Conservation (phyloP, 2,113 vertebrate species). For the Camarhynchus parvulus region DNA sequence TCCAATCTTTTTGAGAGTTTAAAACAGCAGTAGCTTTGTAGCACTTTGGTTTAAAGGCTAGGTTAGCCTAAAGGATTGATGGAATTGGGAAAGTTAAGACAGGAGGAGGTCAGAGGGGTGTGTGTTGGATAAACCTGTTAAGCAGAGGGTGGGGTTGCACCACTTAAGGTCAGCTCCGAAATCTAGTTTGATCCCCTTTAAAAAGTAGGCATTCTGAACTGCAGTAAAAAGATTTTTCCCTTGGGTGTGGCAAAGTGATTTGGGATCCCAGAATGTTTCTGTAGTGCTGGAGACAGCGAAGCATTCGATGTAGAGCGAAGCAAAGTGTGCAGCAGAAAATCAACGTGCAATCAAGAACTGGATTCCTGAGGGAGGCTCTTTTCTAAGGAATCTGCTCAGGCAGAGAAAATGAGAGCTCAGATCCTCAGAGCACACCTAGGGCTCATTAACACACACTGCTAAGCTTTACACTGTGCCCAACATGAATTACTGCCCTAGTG, state of each 20-base stretch:
- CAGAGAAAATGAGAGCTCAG: background rate
- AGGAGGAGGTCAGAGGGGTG: background rate
- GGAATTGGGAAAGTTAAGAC: background rate
- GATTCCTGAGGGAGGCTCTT: background rate
- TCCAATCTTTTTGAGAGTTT: background rate
- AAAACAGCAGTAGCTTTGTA: background rate
- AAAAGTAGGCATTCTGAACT: background rate
- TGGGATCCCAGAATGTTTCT: background rate
- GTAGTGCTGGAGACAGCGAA: background rate
- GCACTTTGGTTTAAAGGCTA: background rate
- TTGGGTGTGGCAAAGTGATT: background rate
- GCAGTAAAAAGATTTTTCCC: background rate
- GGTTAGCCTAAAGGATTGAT: background rate
- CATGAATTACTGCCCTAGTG: conserved; percentile 3
- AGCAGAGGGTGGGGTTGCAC: background rate
- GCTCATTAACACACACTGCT: background rate
- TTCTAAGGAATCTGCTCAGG: background rate
- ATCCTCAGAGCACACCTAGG: background rate
- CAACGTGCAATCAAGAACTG: background rate
- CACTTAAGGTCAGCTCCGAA: background rate
- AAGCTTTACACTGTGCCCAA: background rate
- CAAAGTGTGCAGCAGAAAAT: background rate
- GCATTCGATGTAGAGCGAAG: background rate
- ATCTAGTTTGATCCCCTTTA: background rate
- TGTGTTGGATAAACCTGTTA: background rate